Conservation (phyloP, 2,113 vertebrate genomes). For the Kryptolebias marmoratus region DNA sequence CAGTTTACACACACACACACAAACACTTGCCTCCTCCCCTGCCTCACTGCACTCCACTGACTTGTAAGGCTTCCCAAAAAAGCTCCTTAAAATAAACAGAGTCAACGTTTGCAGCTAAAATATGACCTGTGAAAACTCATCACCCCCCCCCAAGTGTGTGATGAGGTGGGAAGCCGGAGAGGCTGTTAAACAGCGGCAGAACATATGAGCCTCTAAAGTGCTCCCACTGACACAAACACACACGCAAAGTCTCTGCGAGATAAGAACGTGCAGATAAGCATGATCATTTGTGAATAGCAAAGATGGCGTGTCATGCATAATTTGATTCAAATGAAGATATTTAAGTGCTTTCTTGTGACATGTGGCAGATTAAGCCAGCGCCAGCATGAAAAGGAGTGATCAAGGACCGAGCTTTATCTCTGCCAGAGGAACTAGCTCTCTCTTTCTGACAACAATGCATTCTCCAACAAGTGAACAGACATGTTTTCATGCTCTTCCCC, state of each 20-base stretch:
- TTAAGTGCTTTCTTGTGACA: slow-evolving; percentile 68
- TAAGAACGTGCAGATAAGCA: slow-evolving; percentile 43
- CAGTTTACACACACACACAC: slow-evolving; percentile 7
- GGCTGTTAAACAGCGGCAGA: slow-evolving; percentile 56
- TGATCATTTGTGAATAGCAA: slow-evolving; percentile 58
- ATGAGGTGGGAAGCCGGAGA: slow-evolving; percentile 48
- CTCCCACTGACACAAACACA: slow-evolving; percentile 19
- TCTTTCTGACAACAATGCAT: slow-evolving; percentile 60
- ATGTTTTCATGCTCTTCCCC: slow-evolving; percentile 47
- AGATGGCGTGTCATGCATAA: slow-evolving; percentile 55
- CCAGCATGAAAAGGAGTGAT: slow-evolving; percentile 58
- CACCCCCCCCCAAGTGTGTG: slow-evolving; percentile 52
- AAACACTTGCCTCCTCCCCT: slow-evolving; percentile 21
- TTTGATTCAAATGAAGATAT: slow-evolving; percentile 70
- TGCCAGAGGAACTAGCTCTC: slow-evolving; percentile 16
- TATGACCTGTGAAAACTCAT: slow-evolving; percentile 71
- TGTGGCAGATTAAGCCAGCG: slow-evolving; percentile 61
- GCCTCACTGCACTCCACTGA: slow-evolving; percentile 16
- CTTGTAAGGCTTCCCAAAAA: slow-evolving; percentile 53
- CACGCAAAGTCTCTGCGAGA: slow-evolving; percentile 27
- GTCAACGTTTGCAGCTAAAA: slow-evolving; percentile 67
- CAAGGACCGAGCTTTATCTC: slow-evolving; percentile 59
- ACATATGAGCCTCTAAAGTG: slow-evolving; percentile 43
- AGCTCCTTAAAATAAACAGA: slow-evolving; percentile 69
- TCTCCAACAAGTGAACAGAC: slow-evolving; percentile 53